Evolutionary conservation across 2,113 vertebrate species (phyloP).

Genomic region (Zeus faber): DNA sequence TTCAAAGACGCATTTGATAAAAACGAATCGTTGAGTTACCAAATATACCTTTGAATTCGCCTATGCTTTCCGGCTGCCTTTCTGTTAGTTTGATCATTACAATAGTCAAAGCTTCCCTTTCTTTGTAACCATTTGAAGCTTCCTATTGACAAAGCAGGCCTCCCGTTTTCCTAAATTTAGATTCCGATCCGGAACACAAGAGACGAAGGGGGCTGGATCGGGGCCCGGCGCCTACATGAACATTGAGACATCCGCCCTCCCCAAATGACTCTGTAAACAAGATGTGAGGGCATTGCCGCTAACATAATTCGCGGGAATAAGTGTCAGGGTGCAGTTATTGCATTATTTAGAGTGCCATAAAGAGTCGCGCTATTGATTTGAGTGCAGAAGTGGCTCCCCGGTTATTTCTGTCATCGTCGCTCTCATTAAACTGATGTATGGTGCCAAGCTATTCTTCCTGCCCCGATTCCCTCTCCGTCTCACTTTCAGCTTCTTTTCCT

Average conservation of each 20-base stretch:
- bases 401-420: constrained; percentile 72
- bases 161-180: constrained; percentile 14
- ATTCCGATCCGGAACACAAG: constrained; percentile 14
- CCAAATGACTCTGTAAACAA: constrained; percentile 68
- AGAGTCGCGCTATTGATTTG: constrained; percentile 72
- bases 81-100: too few relatives aligned
- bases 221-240: constrained; percentile 42
- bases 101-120: too few relatives aligned
- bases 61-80: too few relatives aligned
- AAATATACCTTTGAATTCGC: too few relatives aligned
- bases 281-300: constrained; percentile 54
- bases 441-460: constrained; percentile 34
- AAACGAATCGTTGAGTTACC: too few relatives aligned
- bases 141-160: constrained; percentile 9
- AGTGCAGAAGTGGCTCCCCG: constrained; percentile 64
- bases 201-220: constrained; percentile 15
- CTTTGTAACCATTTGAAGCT: too few relatives aligned
- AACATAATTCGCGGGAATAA: constrained; percentile 63
- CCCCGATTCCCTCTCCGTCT: constrained; percentile 18
- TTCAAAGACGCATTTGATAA: too few relatives aligned
- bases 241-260: constrained; percentile 34
- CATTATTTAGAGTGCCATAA: constrained; percentile 73
- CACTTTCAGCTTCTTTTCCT: neutral
- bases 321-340: constrained; percentile 71
- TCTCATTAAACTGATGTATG: constrained; percentile 76